Percentiles rank a stretch among this genome's conserved stretches.
Evolutionary conservation across 2,797 vertebrate genomes (phyloP).

Genomic region (Dendrocincla fuliginosa): DNA sequence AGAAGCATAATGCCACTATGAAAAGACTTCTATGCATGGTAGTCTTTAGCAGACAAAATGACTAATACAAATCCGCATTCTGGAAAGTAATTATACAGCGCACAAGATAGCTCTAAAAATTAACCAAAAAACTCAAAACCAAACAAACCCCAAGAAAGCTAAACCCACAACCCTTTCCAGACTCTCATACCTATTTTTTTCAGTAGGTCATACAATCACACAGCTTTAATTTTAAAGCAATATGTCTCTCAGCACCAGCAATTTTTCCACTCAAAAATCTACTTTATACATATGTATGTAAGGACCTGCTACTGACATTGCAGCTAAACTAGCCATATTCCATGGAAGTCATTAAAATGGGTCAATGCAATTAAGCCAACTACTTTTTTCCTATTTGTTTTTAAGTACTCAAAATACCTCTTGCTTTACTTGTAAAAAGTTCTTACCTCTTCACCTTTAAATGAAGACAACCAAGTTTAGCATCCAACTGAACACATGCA

Average conservation of each 20-base stretch:
- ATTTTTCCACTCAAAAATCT: not conserved
- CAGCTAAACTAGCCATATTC: not conserved
- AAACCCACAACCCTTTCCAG: not conserved
- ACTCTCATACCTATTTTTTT: not conserved
- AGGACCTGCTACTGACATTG: not conserved
- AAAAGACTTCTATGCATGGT: not conserved
- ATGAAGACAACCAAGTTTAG: not conserved
- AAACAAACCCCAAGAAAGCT: not conserved
- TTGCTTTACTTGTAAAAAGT: not conserved
- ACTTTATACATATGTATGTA: not conserved
- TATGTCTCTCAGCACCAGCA: not conserved
- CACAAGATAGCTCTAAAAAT: not conserved
- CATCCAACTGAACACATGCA: not conserved
- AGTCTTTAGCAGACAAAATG: not conserved
- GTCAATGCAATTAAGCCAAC: not conserved
- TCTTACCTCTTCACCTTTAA: not conserved
- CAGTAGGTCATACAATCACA: not conserved
- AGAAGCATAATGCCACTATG: not conserved
- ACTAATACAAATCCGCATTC: not conserved
- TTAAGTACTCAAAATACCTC: not conserved
- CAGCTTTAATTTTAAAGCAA: not conserved
- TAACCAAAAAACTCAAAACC: not conserved
- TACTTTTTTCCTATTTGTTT: not conserved
- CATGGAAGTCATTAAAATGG: not conserved
- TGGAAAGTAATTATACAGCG: not conserved